These are phyloP conservation scores for Martes martes DNA, from an alignment of 2,113 vertebrate genomes.

Conservation along the genomic window DNA sequence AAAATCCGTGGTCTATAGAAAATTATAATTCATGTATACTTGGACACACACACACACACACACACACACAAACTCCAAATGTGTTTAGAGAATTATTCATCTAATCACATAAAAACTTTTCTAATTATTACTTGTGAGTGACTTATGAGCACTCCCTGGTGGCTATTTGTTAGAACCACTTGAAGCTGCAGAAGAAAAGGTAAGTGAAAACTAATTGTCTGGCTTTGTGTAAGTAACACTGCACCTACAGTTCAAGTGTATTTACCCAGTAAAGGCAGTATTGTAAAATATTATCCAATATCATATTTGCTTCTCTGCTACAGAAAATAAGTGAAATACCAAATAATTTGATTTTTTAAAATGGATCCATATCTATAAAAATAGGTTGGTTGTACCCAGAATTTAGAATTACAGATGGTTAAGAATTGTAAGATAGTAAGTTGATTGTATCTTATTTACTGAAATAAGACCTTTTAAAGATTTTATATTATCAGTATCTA, in stretches of 20 bases:
- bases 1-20: background rate
- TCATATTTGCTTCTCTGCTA: slow-evolving; percentile 29
- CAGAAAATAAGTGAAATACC: slow-evolving; percentile 13
- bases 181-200: slow-evolving; percentile 52
- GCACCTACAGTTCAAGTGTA: background rate
- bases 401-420: background rate
- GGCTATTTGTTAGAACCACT: slow-evolving; percentile 52
- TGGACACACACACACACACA: background rate
- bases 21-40: background rate
- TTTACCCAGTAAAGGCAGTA: background rate
- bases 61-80: background rate
- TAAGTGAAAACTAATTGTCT: slow-evolving; percentile 39
- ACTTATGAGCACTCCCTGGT: slow-evolving; percentile 64
- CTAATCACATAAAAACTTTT: slow-evolving; percentile 39
- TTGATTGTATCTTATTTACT: background rate
- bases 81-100: slow-evolving; percentile 43
- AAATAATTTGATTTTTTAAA: background rate
- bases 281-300: background rate
- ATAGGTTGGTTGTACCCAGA: slow-evolving; percentile 31
- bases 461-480: slow-evolving; percentile 9
- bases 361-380: background rate
- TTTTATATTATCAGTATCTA: background rate
- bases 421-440: background rate
- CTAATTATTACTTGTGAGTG: slow-evolving; percentile 46
- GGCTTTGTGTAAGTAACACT: background rate